These are phyloP conservation scores for Aspiorhynchus laticeps DNA, from an alignment of 2,113 vertebrate species.

Conservation along the genomic window DNA sequence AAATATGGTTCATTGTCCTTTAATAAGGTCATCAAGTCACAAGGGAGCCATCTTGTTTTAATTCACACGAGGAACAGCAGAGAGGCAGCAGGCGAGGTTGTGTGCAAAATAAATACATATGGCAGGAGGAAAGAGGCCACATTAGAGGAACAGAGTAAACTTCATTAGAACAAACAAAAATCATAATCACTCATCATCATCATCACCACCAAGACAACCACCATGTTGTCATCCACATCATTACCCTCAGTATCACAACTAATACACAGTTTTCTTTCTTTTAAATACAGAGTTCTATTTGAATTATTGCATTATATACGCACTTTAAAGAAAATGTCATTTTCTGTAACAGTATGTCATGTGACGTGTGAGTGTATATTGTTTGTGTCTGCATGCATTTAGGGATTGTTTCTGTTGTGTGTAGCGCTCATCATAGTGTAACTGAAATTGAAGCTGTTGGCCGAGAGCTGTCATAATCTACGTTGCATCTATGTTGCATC, in stretches of 20 bases:
- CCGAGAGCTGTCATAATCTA: background rate
- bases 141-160: slow-evolving; percentile 46
- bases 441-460: slow-evolving; percentile 30
- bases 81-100: slow-evolving; percentile 46
- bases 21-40: slow-evolving; percentile 69
- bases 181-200: slow-evolving; percentile 50
- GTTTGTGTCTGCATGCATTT: slow-evolving; percentile 58
- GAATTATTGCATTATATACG: slow-evolving; percentile 86
- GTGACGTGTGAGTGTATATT: slow-evolving; percentile 69
- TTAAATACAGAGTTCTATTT: slow-evolving; percentile 76
- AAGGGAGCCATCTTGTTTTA: slow-evolving; percentile 57
- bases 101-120: slow-evolving; percentile 56
- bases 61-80: slow-evolving; percentile 47
- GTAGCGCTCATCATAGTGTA: background rate
- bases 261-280: slow-evolving; percentile 38
- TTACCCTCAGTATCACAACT: background rate
- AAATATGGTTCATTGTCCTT: slow-evolving; percentile 68
- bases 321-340: slow-evolving; percentile 75
- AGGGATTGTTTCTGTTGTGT: slow-evolving; percentile 14
- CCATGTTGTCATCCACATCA: slow-evolving; percentile 13
- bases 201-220: slow-evolving; percentile 40
- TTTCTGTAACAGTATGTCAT: slow-evolving; percentile 58
- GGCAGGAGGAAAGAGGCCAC: slow-evolving; percentile 23
- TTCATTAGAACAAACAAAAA: slow-evolving; percentile 60
- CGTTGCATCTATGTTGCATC: slow-evolving; percentile 33